phyloP scores from a whole-genome alignment of 2,113 vertebrate species.

The Corynorhinus townsendii region DNA sequence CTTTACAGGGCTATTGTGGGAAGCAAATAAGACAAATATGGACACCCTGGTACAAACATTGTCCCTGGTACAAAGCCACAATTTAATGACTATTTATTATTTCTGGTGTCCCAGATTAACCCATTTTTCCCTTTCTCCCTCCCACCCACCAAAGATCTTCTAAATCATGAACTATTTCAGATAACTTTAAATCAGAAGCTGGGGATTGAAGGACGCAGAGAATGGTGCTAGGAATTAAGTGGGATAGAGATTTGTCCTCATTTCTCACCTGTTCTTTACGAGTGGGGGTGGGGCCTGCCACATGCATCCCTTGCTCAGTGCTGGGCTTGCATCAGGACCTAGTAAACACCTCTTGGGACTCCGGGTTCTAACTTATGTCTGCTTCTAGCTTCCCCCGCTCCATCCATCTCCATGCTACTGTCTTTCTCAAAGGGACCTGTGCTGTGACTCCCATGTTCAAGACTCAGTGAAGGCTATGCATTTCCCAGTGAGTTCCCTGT shows the following conservation, averaged over 20 bases:
- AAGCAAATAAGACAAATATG: not conserved
- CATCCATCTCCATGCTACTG: not conserved
- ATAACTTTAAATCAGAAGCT: not conserved
- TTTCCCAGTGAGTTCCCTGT: not conserved
- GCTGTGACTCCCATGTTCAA: not conserved
- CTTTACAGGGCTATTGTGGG: not conserved
- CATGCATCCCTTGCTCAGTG: not conserved
- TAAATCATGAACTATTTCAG: not conserved
- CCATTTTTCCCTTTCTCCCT: not conserved
- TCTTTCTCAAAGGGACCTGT: not conserved
- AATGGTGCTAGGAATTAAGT: not conserved
- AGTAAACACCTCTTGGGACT: not conserved
- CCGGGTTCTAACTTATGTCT: not conserved
- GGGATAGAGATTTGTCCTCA: not conserved
- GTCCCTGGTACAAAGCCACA: not conserved
- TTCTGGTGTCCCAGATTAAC: not conserved
- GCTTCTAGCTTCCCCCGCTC: not conserved
- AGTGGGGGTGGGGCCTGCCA: not conserved
- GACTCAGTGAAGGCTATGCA: not conserved
- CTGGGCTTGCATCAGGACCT: not conserved
- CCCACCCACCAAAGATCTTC: not conserved
- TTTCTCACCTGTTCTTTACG: not conserved
- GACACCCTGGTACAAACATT: not conserved
- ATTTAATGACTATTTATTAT: not conserved
- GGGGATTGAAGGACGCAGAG: not conserved